Conservation (phyloP, 2,797 vertebrate species). For the Urophycis tenuis region DNA sequence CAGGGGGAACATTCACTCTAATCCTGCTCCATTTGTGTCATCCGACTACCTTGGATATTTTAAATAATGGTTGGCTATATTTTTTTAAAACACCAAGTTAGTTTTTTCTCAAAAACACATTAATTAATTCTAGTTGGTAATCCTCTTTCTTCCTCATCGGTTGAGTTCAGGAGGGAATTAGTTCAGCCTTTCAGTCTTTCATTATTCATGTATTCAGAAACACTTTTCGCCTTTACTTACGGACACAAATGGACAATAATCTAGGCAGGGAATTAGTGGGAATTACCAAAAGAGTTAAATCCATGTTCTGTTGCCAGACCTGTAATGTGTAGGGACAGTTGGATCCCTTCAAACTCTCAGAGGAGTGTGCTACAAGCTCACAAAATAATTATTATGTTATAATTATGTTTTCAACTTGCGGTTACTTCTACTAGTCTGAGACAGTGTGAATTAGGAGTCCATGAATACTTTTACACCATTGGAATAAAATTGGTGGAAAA, state of each 20-base stretch:
- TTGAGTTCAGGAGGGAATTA: constrained; percentile 22
- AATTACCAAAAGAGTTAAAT: constrained; percentile 46
- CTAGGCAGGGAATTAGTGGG: constrained; percentile 8
- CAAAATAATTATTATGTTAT: too few species aligned
- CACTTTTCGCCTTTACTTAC: constrained; percentile 27
- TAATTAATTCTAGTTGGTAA: too few species aligned
- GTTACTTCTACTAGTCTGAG: not conserved
- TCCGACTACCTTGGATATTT: too few species aligned
- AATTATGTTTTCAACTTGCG: too few species aligned
- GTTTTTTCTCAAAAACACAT: too few species aligned
- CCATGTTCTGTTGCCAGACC: constrained; percentile 29
- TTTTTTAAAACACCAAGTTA: too few species aligned
- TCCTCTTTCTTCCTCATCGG: too few species aligned
- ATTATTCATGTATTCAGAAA: constrained; percentile 7
- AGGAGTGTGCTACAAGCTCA: constrained; percentile 5
- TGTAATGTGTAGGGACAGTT: constrained; percentile 21
- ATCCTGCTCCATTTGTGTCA: too few species aligned
- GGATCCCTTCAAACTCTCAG: constrained; percentile 8
- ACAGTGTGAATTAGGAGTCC: not conserved
- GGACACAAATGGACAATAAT: constrained; percentile 46
- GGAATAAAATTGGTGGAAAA: not conserved
- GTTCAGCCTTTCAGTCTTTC: constrained; percentile 35
- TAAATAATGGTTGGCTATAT: too few species aligned
- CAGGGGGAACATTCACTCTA: too few species aligned
- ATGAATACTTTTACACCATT: not conserved